A percentile compares a stretch with the other conserved stretches of the same genome.
Evolutionary conservation across 2,113 vertebrate genomes (phyloP).

Genomic region (Pyxicephalus adspersus): DNA sequence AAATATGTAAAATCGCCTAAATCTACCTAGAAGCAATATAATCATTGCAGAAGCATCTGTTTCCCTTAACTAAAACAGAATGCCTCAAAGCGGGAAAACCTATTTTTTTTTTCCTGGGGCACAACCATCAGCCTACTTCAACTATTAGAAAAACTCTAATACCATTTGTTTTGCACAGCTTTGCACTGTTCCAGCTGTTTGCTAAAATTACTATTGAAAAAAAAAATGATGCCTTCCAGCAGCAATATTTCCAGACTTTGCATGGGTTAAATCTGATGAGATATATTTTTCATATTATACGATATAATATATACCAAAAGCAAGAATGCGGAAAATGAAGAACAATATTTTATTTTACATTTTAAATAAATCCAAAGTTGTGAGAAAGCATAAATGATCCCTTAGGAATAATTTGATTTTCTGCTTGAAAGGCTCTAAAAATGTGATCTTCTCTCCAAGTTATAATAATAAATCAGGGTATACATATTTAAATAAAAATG

Average conservation of each 20-base stretch:
- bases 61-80: constrained; percentile 34
- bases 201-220: constrained; percentile 19
- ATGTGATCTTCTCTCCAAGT: too few relatives aligned
- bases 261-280: constrained; percentile 4
- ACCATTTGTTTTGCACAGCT: constrained; percentile 38
- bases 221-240: constrained; percentile 21
- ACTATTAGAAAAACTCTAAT: constrained; percentile 35
- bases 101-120: constrained; percentile 33
- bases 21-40: constrained; percentile 31
- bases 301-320: not conserved
- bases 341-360: not conserved
- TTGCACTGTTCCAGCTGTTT: constrained; percentile 38
- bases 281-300: not conserved
- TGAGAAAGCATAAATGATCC: too few relatives aligned
- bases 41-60: constrained; percentile 19
- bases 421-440: not conserved
- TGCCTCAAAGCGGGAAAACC: constrained; percentile 29
- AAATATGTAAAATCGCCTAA: constrained; percentile 22
- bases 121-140: constrained; percentile 30
- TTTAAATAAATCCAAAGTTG: too few relatives aligned
- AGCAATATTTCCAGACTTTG: constrained; percentile 1
- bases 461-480: too few relatives aligned
- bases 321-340: not conserved
- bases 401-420: too few relatives aligned
- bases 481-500: too few relatives aligned